A percentile compares a stretch with the other conserved stretches of the same genome.
phyloP scores from a whole-genome alignment of 2,888 invertebrate species.

The Alitta virens region DNA sequence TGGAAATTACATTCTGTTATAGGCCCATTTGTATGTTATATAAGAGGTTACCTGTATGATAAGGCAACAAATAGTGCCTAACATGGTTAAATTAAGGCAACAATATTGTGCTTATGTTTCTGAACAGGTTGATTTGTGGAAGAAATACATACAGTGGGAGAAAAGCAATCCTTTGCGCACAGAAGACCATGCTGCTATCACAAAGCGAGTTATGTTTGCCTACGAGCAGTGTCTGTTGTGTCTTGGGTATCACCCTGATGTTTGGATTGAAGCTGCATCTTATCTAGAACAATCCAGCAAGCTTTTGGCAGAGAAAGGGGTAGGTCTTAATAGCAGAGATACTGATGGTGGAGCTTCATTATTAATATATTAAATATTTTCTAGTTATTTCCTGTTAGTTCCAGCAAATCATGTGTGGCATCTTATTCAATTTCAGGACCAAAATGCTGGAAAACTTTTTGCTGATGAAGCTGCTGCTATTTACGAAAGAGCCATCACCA shows the following conservation, averaged over 20 bases:
- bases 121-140: constrained; percentile 90
- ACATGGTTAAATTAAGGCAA: no score
- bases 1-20: no score
- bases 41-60: no score
- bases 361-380: no score
- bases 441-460: constrained; percentile 86
- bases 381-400: no score
- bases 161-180: constrained; percentile 92
- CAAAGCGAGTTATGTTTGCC: constrained; percentile 94
- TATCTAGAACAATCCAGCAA: constrained; percentile 94
- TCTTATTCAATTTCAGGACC: constrained; percentile 69
- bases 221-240: constrained; percentile 96
- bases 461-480: constrained; percentile 91
- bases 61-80: no score
- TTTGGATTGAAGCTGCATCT: constrained; percentile 95
- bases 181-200: constrained; percentile 91
- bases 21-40: no score
- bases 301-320: constrained; percentile 87
- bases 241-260: constrained; percentile 94
- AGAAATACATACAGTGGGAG: constrained; percentile 97
- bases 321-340: no score
- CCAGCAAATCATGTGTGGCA: no score
- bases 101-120: no score
- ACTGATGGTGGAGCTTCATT: no score
- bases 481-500: constrained; percentile 88